A percentile compares a stretch with the other conserved stretches of the same genome.
Evolutionary conservation across 2,113 vertebrate species (phyloP).

Genomic region (Neogale vison): DNA sequence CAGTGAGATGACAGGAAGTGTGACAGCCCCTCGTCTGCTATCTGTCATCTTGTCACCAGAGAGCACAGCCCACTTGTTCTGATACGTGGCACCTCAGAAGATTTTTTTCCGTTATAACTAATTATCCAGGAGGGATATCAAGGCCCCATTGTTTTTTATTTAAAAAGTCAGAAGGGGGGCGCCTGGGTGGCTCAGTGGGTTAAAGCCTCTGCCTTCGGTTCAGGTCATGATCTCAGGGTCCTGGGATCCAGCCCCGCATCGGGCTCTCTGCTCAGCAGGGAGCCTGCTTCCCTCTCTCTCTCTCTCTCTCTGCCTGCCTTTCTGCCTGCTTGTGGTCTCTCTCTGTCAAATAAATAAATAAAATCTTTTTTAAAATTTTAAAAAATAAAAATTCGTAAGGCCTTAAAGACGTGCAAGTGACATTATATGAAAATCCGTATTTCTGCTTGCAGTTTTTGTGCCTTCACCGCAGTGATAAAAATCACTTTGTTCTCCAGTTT

Average conservation of each 20-base stretch:
- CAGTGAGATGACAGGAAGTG: neutral
- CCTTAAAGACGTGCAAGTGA: neutral
- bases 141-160: neutral
- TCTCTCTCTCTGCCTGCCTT: too few species aligned
- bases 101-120: neutral
- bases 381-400: neutral
- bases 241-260: too few species aligned
- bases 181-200: too few species aligned
- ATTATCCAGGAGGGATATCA: neutral
- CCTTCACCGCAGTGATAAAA: conserved; percentile 3
- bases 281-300: too few species aligned
- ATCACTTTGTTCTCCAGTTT: conserved; percentile 49
- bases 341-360: too few species aligned
- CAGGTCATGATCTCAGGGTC: too few species aligned
- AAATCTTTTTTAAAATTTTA: too few species aligned
- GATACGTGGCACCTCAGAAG: neutral
- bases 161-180: neutral
- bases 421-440: conserved; percentile 58
- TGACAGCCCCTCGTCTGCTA: neutral
- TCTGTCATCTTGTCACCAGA: neutral
- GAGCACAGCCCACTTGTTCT: neutral
- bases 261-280: too few species aligned
- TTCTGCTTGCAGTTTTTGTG: neutral
- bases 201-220: too few species aligned
- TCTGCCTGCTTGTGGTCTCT: too few species aligned